These are phyloP conservation scores for Drosophila mojavensis DNA, from an alignment of 1,140 invertebrate species.

Conservation along the genomic window DNA sequence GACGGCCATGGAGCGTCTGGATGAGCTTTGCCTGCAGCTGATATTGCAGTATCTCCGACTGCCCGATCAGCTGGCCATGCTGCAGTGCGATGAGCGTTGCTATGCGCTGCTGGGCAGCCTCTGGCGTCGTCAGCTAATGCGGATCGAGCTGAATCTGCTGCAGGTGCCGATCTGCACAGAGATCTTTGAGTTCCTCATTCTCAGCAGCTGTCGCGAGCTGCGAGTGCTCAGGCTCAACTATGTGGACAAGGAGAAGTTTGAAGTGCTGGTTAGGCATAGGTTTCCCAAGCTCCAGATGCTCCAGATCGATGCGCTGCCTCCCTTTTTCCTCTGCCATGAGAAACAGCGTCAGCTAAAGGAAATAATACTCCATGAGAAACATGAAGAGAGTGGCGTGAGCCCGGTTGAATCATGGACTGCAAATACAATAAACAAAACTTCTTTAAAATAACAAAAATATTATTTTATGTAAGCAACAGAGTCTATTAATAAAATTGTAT, in stretches of 20 bases:
- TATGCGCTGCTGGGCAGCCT: slow-evolving; percentile 53
- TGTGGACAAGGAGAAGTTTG: slow-evolving; percentile 47
- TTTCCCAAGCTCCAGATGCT: slow-evolving; percentile 61
- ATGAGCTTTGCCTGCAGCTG: slow-evolving; percentile 58
- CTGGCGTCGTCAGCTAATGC: slow-evolving; percentile 51
- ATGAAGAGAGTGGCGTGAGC: neutral
- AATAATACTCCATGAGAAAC: slow-evolving; percentile 3
- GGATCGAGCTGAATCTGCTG: slow-evolving; percentile 54
- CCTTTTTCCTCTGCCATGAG: slow-evolving; percentile 45
- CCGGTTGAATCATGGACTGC: slow-evolving; percentile 3
- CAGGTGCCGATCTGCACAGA: slow-evolving; percentile 35
- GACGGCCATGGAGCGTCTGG: slow-evolving; percentile 55
- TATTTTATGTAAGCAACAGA: neutral
- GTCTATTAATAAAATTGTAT: neutral
- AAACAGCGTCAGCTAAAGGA: slow-evolving; percentile 35
- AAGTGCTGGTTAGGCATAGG: slow-evolving; percentile 28
- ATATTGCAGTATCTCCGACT: slow-evolving; percentile 49
- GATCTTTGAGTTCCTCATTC: slow-evolving; percentile 50
- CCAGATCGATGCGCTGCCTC: slow-evolving; percentile 60
- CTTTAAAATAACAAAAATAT: neutral
- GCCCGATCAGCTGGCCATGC: slow-evolving; percentile 59
- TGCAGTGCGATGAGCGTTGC: slow-evolving; percentile 48
- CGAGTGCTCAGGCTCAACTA: slow-evolving; percentile 35
- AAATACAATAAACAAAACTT: neutral
- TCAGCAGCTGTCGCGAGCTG: slow-evolving; percentile 10